Evolutionary conservation across 2,888 invertebrate genomes (phyloP), one percentile per base, ranked within the genome.

Genomic region (Eucriotettix oculatus): DNA sequence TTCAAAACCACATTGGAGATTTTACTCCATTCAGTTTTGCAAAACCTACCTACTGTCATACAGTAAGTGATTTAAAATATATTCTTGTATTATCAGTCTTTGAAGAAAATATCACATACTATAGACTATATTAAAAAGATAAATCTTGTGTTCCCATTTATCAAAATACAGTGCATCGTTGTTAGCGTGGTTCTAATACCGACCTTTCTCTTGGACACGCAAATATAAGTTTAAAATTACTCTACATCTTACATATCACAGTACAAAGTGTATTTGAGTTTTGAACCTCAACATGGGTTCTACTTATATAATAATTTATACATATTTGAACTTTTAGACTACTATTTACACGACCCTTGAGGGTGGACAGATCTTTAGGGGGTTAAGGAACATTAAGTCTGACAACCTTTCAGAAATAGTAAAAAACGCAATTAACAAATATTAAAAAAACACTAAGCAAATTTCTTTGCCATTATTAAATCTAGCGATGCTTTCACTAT

Each of bases 51-150:
- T 61, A 59, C 61, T 61, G 61, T 57, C 58, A 60, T 54, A 57
- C 62, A 64, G 61, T 40, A 64, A 64, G 57, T 61, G 40, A 61
- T 62, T 62, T 58, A 64, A 64, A 61, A 64, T 62, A 60, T 64
- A 60, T 61, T 56, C 59, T 62, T 57, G 70, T 69, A 71, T 71
- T 68, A 68, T 76, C 76, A 76, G 76, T 76, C 76, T 76, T 74
- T 72, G 73, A 73, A 74, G 74, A 74, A 70, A 75, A 75, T 76
- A 76, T 76, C 76, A 76, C 76, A 75, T 72, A 56, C 59, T 64
- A 56, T 54, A 62, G 59, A 62, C 63, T 64, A 64, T 52, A 60
- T 55, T 62, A 62, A 62, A 63, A 61, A 62, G 58, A 61, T 59
- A 59, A 61, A 60, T 59, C 57, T 62, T 56, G 44, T 60, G 59